phyloP scores from a whole-genome alignment of 37 sponge, comb jelly and placozoan genomes.

The Chondrilla cf. caribensis region DNA sequence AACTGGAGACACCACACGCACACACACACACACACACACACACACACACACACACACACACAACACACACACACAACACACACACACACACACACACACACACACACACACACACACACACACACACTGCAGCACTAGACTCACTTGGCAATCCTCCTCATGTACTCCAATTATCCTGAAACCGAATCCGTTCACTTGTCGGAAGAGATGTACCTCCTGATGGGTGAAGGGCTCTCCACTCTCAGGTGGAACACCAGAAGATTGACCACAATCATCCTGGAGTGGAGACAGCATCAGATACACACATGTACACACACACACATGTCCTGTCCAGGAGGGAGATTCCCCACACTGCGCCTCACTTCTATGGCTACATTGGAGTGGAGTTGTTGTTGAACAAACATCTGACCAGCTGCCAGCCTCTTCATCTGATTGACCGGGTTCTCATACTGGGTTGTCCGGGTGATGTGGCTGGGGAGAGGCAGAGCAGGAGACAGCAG shows the following conservation, averaged over 20 bases:
- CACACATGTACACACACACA: background rate
- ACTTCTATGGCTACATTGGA: constrained; percentile 76
- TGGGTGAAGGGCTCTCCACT: constrained; percentile 50
- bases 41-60: no score
- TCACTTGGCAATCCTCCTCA: constrained; percentile 80
- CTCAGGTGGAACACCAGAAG: background rate
- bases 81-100: no score
- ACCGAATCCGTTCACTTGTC: constrained; percentile 79
- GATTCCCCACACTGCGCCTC: constrained; percentile 39
- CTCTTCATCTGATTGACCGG: constrained; percentile 73
- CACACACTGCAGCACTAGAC: no score
- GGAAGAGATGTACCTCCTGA: constrained; percentile 44
- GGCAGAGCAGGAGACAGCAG: background rate
- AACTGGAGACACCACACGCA: no score
- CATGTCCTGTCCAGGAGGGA: background rate
- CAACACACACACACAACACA: no score
- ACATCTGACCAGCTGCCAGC: constrained; percentile 48
- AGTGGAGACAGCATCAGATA: background rate
- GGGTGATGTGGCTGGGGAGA: constrained; percentile 66
- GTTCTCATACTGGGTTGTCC: constrained; percentile 82
- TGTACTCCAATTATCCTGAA: constrained; percentile 79
- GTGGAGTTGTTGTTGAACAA: constrained; percentile 42
- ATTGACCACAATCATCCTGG: background rate
- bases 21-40: no score
- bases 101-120: no score